A percentile compares a stretch with the other conserved stretches of the same genome.
phyloP scores from a whole-genome alignment of 2,113 vertebrate species.

The Malaclemys terrapin region DNA sequence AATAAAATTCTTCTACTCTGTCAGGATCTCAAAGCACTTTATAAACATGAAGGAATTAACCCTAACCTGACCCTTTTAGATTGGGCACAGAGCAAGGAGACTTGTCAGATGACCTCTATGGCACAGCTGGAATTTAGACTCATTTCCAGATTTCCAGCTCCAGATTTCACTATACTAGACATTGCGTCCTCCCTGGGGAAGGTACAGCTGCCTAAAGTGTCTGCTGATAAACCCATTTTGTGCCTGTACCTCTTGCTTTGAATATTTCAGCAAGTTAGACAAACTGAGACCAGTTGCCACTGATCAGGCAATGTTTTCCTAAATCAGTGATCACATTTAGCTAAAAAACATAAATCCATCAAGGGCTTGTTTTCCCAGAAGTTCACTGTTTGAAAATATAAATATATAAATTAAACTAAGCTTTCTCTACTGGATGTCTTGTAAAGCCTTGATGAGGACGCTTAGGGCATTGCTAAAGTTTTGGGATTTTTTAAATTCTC shows the following conservation, averaged over 20 bases:
- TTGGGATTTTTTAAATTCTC: neutral
- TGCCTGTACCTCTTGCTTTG: neutral
- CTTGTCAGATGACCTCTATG: neutral
- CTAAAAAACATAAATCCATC: constrained; percentile 58
- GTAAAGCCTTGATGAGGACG: neutral
- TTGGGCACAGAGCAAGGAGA: neutral
- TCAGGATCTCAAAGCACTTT: neutral
- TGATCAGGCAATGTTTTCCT: neutral
- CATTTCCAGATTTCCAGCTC: neutral
- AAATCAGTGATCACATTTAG: neutral
- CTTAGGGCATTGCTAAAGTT: neutral
- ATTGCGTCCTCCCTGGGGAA: neutral
- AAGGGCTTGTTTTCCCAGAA: neutral
- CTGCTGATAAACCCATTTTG: neutral
- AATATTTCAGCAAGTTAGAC: neutral
- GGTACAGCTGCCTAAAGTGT: neutral
- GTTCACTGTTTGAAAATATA: neutral
- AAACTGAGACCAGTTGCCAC: neutral
- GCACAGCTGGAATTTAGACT: neutral
- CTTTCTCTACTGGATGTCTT: neutral
- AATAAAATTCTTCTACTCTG: neutral
- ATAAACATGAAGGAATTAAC: neutral
- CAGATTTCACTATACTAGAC: neutral
- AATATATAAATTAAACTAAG: constrained; percentile 18
- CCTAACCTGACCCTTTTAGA: neutral